Percentiles rank a stretch among this genome's conserved stretches.
Conservation (phyloP, 2,797 vertebrate genomes). For the Basileuterus tristriatus region DNA sequence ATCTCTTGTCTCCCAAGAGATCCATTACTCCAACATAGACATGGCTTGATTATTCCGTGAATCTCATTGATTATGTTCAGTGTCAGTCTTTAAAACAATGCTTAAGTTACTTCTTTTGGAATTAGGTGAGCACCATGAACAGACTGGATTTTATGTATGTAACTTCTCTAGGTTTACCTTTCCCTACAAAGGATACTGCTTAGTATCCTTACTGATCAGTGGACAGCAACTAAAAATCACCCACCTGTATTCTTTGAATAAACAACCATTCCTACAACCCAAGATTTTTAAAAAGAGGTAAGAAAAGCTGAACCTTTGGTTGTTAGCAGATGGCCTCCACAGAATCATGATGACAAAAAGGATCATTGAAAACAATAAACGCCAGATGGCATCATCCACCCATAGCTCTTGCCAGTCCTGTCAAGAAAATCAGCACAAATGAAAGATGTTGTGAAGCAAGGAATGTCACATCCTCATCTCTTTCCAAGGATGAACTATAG, state of each 20-base stretch:
- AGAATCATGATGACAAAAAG: slow-evolving; percentile 97
- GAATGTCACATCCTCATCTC: not conserved
- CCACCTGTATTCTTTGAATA: not conserved
- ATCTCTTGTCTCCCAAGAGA: not conserved
- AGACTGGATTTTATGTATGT: not conserved
- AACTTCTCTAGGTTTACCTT: not conserved
- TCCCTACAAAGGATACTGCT: not conserved
- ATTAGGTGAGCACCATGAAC: not conserved
- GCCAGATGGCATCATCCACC: slow-evolving; percentile 97
- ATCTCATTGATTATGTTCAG: not conserved
- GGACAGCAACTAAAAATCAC: not conserved
- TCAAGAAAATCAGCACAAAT: not conserved
- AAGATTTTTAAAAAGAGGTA: not conserved
- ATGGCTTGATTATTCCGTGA: not conserved
- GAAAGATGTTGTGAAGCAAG: not conserved
- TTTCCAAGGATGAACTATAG: not conserved
- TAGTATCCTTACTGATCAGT: not conserved
- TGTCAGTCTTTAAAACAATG: not conserved
- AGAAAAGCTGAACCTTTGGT: slow-evolving; percentile 84
- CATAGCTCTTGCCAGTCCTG: slow-evolving; percentile 95
- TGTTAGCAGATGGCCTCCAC: slow-evolving; percentile 93
- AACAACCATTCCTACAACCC: not conserved
- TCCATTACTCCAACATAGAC: not conserved
- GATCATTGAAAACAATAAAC: slow-evolving; percentile 94
- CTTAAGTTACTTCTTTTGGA: not conserved